Conservation (phyloP, 2,113 vertebrate species). For the Etheostoma spectabile region DNA sequence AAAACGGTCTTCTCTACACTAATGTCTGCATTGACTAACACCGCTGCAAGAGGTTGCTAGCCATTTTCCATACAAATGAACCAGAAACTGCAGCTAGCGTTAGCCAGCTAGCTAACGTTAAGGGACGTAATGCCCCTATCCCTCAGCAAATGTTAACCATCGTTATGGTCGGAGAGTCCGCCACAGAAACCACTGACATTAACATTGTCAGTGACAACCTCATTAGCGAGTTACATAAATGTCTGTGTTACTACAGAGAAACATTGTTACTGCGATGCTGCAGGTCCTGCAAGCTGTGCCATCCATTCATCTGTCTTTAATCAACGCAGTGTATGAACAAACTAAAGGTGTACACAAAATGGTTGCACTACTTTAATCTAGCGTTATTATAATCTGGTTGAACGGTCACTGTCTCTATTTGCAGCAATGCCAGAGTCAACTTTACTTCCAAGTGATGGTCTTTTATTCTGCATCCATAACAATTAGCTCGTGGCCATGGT, state of each 20-base stretch:
- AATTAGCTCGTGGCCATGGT: constrained; percentile 33
- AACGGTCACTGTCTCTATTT: constrained; percentile 5
- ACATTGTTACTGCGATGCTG: constrained; percentile 48
- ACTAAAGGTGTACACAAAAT: neutral
- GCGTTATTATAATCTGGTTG: neutral
- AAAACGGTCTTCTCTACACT: neutral
- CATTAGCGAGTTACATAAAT: neutral
- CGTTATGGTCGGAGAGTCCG: neutral
- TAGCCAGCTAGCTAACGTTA: constrained; percentile 51
- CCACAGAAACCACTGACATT: constrained; percentile 36
- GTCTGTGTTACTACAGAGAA: constrained; percentile 29
- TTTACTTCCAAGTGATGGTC: constrained; percentile 49
- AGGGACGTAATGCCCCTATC: constrained; percentile 11
- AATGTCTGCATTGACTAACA: constrained; percentile 16
- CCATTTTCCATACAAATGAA: constrained; percentile 36
- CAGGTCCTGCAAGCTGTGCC: constrained; percentile 38
- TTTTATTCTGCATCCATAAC: constrained; percentile 54
- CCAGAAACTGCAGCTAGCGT: constrained; percentile 51
- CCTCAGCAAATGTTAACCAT: constrained; percentile 20
- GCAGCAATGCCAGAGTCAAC: constrained; percentile 33
- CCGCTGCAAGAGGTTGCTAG: constrained; percentile 41
- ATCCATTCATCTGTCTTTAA: constrained; percentile 37
- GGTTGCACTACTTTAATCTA: neutral
- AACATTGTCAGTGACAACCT: neutral
- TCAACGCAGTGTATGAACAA: constrained; percentile 3